Conservation (phyloP, 2,113 vertebrate genomes). For the Dolichallabes microphthalmus region DNA sequence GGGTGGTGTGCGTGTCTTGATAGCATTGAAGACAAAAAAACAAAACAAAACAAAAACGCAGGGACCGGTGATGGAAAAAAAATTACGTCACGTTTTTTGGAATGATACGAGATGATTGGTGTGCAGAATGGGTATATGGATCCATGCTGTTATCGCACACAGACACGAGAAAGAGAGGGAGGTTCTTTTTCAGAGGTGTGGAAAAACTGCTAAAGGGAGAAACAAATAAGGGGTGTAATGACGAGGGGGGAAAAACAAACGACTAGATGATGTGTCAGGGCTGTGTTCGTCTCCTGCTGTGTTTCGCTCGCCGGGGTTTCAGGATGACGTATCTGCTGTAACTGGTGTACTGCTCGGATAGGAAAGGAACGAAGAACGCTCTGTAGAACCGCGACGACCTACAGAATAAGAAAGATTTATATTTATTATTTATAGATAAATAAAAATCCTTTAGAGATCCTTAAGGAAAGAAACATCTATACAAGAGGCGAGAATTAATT, state of each 20-base stretch:
- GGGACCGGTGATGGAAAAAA: not conserved
- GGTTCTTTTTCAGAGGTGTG: not conserved
- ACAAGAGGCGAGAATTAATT: not conserved
- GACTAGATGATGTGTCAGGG: conserved; percentile 37
- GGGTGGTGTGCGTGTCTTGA: not conserved
- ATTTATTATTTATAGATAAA: no score
- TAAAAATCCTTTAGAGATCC: not conserved
- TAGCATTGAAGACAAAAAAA: not conserved
- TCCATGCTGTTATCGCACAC: conserved; percentile 19
- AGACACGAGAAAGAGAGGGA: conserved; percentile 13
- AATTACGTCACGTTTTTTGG: not conserved
- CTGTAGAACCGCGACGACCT: conserved; percentile 81
- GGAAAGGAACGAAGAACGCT: conserved; percentile 81
- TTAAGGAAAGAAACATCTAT: not conserved
- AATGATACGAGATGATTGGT: conserved; percentile 8
- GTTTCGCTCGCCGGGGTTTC: conserved; percentile 74
- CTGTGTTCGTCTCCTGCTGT: conserved; percentile 66
- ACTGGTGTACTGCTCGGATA: conserved; percentile 75
- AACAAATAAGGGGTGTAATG: not conserved
- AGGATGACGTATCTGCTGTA: conserved; percentile 83
- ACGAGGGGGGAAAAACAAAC: not conserved
- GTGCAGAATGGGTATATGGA: conserved; percentile 27
- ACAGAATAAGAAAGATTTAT: conserved; percentile 41
- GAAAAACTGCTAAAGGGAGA: conserved; percentile 11
- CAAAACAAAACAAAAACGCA: not conserved